Base-by-base conservation (phyloP, 2,888 invertebrate species). In the Mimumesa dahlbomi region DNA sequence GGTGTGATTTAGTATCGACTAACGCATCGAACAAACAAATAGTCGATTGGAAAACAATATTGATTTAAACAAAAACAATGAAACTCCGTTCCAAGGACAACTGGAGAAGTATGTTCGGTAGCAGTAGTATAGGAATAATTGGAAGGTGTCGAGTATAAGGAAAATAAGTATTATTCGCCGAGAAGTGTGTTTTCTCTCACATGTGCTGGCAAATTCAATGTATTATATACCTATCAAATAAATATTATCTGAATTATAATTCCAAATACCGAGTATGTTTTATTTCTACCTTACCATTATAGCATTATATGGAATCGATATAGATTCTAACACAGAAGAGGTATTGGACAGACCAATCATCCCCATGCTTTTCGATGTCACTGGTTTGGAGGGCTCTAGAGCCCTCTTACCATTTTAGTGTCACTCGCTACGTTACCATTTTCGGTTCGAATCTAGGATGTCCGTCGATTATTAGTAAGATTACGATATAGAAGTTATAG, bases 191-290 rank as follows among this genome's bases (percentile, higher is more conserved):
- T 83, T 85, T 84, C 80, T 84, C 82, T 79, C 82, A 83, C 80
- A 84, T 81, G 84, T 82, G 84, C 80, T 79, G 79, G 67, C 69
- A 74, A 77, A 82, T 83, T 85, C 74, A 81, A 81, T 85, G 84
- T 85, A 85, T 85, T 84, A 84, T 87, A 82, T 82, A 82, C 79
- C 80, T 82, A 82, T 78, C 65, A 81, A 84, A 85, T 84, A 85
- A 83, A 85, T 70, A 73, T 65, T 75, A 77, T 77, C 77, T 73
- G 74, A 66, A 81, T 75, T 72, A 75, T 59, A n/a, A n/a, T n/a
- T n/a, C n/a, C n/a, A n/a, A n/a, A n/a, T n/a, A n/a, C n/a, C n/a
- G n/a, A n/a, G n/a, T n/a, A n/a, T n/a, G n/a, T n/a, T n/a, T n/a
- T n/a, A n/a, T n/a, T n/a, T n/a, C n/a, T n/a, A n/a, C n/a, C n/a